Percentiles rank a stretch among this genome's conserved stretches.
These are phyloP conservation scores for Pseudorhombus dupliciocellatus DNA, from an alignment of 2,113 vertebrate genomes.

Conservation along the genomic window DNA sequence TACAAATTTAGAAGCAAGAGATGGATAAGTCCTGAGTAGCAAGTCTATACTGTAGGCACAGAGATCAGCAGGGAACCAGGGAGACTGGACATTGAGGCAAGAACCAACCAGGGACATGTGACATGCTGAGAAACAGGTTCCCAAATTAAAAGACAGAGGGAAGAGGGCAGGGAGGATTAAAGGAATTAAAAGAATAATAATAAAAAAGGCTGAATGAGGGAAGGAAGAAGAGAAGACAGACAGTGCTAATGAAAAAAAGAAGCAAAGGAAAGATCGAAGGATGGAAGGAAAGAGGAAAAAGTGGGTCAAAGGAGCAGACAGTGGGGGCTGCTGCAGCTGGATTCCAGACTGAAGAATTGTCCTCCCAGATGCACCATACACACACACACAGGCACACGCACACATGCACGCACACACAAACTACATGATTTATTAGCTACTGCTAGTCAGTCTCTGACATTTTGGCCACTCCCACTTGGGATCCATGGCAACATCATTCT, in stretches of 20 bases:
- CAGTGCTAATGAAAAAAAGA: background rate
- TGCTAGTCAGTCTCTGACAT: conserved; percentile 47
- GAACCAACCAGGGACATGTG: conserved; percentile 1
- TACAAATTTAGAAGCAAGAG: conserved; percentile 29
- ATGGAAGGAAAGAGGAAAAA: conserved; percentile 51
- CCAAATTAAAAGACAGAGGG: conserved; percentile 3
- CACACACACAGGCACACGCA: conserved; percentile 35
- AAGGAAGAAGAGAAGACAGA: background rate
- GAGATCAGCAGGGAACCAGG: background rate
- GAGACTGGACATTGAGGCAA: background rate
- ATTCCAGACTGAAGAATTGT: conserved; percentile 56
- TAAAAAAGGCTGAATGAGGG: background rate
- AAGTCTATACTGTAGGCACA: conserved; percentile 8
- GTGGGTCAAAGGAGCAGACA: conserved; percentile 71
- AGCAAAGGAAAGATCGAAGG: conserved; percentile 7
- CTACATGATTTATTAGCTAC: conserved; percentile 72
- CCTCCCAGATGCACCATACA: conserved; percentile 44
- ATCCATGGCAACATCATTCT: conserved; percentile 62
- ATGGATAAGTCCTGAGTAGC: conserved; percentile 33
- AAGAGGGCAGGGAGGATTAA: conserved; percentile 18
- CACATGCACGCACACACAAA: conserved; percentile 27
- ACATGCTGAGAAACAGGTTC: conserved; percentile 1
- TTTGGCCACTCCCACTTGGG: conserved; percentile 55
- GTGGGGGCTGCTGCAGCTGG: conserved; percentile 59
- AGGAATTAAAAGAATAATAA: conserved; percentile 6